phyloP scores from a whole-genome alignment of 2,113 vertebrate species.

The Phodopus roborovskii region DNA sequence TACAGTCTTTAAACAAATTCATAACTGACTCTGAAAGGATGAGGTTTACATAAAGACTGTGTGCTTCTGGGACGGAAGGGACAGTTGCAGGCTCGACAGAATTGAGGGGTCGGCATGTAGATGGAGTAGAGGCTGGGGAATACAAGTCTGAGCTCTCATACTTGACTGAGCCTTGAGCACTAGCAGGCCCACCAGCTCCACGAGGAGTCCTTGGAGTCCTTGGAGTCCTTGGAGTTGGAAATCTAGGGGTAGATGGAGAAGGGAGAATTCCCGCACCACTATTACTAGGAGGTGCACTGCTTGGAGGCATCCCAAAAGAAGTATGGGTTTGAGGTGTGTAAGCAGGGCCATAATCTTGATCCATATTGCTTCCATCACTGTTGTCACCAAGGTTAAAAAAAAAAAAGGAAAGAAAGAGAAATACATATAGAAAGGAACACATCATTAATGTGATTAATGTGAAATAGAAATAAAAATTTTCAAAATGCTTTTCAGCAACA shows the following conservation, averaged over 20 bases:
- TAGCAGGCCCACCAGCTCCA: constrained; percentile 93
- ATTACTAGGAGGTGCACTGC: constrained; percentile 97
- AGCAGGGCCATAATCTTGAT: constrained; percentile 95
- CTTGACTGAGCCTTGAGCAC: constrained; percentile 96
- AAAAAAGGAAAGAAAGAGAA: constrained; percentile 11
- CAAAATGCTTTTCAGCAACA: constrained; percentile 40
- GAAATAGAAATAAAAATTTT: constrained; percentile 49
- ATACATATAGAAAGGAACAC: constrained; percentile 48
- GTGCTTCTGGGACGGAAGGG: constrained; percentile 97
- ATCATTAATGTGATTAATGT: constrained; percentile 48
- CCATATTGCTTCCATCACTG: constrained; percentile 94
- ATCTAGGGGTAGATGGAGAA: constrained; percentile 96
- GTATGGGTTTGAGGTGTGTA: constrained; percentile 98
- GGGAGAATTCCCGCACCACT: constrained; percentile 95
- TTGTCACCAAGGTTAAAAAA: constrained; percentile 78
- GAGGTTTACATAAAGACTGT: constrained; percentile 99
- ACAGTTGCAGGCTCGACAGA: constrained; percentile 98
- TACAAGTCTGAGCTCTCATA: constrained; percentile 98
- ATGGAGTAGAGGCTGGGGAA: constrained; percentile 97
- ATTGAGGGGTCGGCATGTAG: constrained; percentile 96
- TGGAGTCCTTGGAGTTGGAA: constrained; percentile 96
- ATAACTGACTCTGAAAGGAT: constrained; percentile 98
- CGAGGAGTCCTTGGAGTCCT: constrained; percentile 96
- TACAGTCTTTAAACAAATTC: constrained; percentile 99
- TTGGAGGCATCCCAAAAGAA: constrained; percentile 94